Evolutionary conservation across 2,113 vertebrate species (phyloP), one percentile per base, ranked within the genome.

Genomic region (Tachycineta bicolor): DNA sequence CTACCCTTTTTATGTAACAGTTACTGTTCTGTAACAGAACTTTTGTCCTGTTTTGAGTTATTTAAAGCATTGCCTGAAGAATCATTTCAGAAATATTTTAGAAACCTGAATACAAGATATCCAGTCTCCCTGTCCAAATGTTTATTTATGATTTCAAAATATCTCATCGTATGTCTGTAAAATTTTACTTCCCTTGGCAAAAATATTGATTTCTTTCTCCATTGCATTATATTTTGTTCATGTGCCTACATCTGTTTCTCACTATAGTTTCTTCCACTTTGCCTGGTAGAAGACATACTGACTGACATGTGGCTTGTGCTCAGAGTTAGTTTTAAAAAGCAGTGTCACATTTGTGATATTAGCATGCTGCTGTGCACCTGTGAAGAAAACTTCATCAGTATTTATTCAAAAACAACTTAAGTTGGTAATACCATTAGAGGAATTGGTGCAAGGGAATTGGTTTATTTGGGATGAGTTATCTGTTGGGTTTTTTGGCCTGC

Each of bases 11-110:
- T 82, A 78, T 41, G 21, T 84, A n/a, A 53, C 91, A 70, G 55
- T 49, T 95, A 28, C 84, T 87, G 29, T 75, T 87, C 44, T 77
- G 12, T 68, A 91, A 37, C 56, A 87, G 39, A 87, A 70, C 47
- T 84, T 82, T 13, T 67, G 73, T 74, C 34, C 64, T 43, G 14
- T 34, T 74, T 74, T 64, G 65, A 55, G 74, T 73, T 94, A 81
- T 43, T 87, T 94, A 91, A 91, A 94, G 28, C 60, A 52, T 25
- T 55, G 65, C 12, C 70, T 89, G 53, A 93, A 91, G 17, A 91
- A 82, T 33, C 29, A 74, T 90, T 74, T 62, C 67, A 84, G n/a
- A 94, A 90, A 50, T 17, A 25, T 93, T 96, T 87, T 70, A 76
- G 56, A 77, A 70, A 70, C 50, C 34, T 79, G 39, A 78, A 81